Conservation (phyloP, 2,113 vertebrate genomes). For the Danionella cerebrum region DNA sequence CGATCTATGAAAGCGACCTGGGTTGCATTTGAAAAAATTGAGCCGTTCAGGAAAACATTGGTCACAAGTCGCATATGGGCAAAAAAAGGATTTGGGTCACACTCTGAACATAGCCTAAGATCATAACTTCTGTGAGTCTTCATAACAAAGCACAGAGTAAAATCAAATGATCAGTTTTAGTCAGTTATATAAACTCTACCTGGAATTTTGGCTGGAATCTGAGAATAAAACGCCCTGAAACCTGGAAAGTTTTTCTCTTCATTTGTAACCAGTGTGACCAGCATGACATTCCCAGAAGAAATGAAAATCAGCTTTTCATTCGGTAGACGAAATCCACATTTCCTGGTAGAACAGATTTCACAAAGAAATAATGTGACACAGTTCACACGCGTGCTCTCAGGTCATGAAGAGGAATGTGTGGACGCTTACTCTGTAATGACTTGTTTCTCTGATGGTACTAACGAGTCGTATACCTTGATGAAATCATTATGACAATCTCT, state of each 20-base stretch:
- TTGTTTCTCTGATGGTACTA: conserved; percentile 67
- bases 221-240: conserved; percentile 78
- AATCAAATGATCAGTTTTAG: background rate
- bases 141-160: no score
- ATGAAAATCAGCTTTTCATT: conserved; percentile 77
- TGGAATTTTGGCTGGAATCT: conserved; percentile 61
- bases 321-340: conserved; percentile 74
- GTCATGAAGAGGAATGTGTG: no score
- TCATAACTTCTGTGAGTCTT: no score
- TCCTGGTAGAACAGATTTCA: conserved; percentile 52
- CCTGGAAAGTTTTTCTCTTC: conserved; percentile 75
- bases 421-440: conserved; percentile 72
- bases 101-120: no score
- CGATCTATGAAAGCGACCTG: no score
- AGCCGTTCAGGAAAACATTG: no score
- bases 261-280: conserved; percentile 75
- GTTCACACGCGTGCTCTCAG: background rate
- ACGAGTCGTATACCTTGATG: conserved; percentile 78
- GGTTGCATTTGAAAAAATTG: no score
- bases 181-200: conserved; percentile 37
- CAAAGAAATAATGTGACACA: background rate
- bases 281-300: conserved; percentile 85
- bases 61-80: no score
- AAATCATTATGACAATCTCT: conserved; percentile 62
- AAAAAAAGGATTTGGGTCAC: no score